These are phyloP conservation scores for Gonatopus flavifemur DNA, from an alignment of 1,140 invertebrate genomes.

Conservation along the genomic window DNA sequence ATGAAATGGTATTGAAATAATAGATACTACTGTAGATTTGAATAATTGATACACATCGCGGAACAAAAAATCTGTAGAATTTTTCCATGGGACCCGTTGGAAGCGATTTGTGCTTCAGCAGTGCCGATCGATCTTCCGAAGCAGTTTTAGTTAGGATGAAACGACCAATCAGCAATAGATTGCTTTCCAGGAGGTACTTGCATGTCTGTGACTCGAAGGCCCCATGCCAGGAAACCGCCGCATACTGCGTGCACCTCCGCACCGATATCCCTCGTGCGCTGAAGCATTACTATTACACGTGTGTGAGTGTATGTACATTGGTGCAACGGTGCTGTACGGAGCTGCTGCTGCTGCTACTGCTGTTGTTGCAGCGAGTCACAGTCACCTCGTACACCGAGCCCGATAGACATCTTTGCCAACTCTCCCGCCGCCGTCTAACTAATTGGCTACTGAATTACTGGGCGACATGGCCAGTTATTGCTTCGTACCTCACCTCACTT, in stretches of 20 bases:
- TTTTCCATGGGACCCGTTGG: too few relatives aligned
- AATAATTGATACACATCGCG: too few relatives aligned
- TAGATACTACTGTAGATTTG: neutral
- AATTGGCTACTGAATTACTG: slow-evolving; percentile 52
- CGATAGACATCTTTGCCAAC: slow-evolving; percentile 45
- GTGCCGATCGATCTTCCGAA: slow-evolving; percentile 21
- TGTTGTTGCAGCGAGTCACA: slow-evolving; percentile 26
- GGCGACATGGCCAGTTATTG: slow-evolving; percentile 46
- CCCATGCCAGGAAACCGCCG: slow-evolving; percentile 9
- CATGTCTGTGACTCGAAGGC: slow-evolving; percentile 11
- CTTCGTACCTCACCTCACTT: slow-evolving; percentile 36
- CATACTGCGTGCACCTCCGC: neutral
- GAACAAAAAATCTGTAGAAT: too few relatives aligned
- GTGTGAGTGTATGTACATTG: slow-evolving; percentile 20
- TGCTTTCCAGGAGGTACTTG: slow-evolving; percentile 22
- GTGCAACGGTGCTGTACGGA: slow-evolving; percentile 31
- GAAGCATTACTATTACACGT: too few relatives aligned
- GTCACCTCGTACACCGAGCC: slow-evolving; percentile 33
- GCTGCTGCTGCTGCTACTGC: slow-evolving; percentile 26
- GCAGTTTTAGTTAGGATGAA: slow-evolving; percentile 12
- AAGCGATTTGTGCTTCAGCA: slow-evolving; percentile 21
- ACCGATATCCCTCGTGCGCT: slow-evolving; percentile 1
- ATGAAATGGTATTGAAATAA: neutral
- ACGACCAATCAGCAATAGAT: slow-evolving; percentile 24
- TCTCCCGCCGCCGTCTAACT: slow-evolving; percentile 42